Base-by-base conservation (phyloP, 2,888 invertebrate species). In the Leptinotarsa peninsularis region DNA sequence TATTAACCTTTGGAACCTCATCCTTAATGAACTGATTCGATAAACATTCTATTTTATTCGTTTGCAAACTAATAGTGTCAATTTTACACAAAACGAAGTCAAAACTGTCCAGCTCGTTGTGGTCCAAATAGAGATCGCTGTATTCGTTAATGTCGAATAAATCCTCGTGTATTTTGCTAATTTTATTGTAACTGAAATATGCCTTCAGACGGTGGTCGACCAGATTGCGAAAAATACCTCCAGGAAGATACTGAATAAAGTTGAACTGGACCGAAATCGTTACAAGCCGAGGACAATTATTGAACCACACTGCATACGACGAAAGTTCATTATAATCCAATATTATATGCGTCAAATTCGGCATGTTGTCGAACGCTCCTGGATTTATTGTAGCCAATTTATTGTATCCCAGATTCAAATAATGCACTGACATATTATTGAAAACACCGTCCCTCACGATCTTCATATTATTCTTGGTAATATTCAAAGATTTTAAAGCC, bases 251-350 rank as follows among this genome's bases (percentile, higher is more conserved):
- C 58, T 83, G 83, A 18, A 86, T 78, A 49, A 83, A 83, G 74
- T 86, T 86, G 74, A 82, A 82, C 63, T 81, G 82, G 17, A 82
- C 70, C 3, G 84, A 84, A 18, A 86, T 81, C 5, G 77, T 75
- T 14, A 76, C 75, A 13, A 85, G 66, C n/a, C 76, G 81, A 0
- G 82, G 81, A 71, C 84, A 85, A 33, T 82, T 80, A n/a, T 79
- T 58, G 54, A 86, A 85, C 79, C 82, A 81, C 4, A 84, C 56
- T 21, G 80, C 77, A 67, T 81, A 83, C 17, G 79, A 75, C 17
- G 80, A 81, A 23, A 86, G 68, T 72, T 84, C 83, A 73, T 86
- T 86, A 75, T 83, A 79, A 72, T 85, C 84, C 66, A 85, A 74
- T 63, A 80, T 80, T 4, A 86, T 63, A 43, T 67, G 78, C 27